Conservation (phyloP, 2,113 vertebrate genomes). For the Astatoreochromis straeleni region DNA sequence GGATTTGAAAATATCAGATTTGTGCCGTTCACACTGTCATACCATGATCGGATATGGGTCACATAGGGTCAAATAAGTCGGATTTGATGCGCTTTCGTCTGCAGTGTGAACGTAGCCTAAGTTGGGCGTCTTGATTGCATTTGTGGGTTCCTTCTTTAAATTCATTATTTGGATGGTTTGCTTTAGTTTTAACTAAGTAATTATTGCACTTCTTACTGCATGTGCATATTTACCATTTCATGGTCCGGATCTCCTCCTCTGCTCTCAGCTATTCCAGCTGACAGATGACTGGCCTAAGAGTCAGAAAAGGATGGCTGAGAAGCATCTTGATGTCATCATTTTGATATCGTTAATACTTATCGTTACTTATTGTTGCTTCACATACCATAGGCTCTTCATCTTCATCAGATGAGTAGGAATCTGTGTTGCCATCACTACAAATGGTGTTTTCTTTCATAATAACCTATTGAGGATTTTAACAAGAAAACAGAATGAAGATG, state of each 20-base stretch:
- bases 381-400: not conserved
- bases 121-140: not conserved
- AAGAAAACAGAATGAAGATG: not conserved
- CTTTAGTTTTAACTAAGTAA: no score
- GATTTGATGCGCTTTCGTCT: not conserved
- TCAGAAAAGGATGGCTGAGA: not conserved
- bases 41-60: rapidly evolving
- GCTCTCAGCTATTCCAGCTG: not conserved
- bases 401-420: not conserved
- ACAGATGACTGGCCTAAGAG: not conserved
- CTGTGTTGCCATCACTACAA: not conserved
- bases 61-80: rapidly evolving
- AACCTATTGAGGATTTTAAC: not conserved
- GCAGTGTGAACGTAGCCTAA: rapidly evolving
- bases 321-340: not conserved
- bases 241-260: not conserved
- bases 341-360: not conserved
- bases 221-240: not conserved
- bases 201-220: no score
- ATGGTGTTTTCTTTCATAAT: not conserved
- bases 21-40: not conserved
- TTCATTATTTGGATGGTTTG: not conserved
- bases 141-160: not conserved
- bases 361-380: not conserved
- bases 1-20: not conserved